A percentile compares a stretch with the other conserved stretches of the same genome.
phyloP scores from a whole-genome alignment of 1,140 invertebrate species.

The Carcinoscorpius rotundicauda region DNA sequence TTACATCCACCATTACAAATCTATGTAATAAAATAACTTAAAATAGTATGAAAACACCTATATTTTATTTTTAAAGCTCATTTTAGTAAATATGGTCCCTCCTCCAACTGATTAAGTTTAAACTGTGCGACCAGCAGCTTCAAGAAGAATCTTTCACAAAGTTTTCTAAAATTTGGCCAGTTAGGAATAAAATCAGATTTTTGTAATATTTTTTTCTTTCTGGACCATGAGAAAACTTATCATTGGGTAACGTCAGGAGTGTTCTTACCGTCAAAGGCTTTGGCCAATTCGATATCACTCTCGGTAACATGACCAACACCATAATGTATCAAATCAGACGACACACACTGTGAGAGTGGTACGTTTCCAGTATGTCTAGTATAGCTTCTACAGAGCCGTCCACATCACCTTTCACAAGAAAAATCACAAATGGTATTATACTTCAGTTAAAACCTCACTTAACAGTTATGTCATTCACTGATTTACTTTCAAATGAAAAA shows the following conservation, averaged over 20 bases:
- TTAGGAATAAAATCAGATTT: no score
- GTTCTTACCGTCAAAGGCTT: constrained; percentile 55
- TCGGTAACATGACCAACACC: constrained; percentile 74
- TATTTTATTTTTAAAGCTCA: no score
- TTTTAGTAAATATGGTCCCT: no score
- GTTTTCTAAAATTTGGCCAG: no score
- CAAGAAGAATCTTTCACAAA: no score
- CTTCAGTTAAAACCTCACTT: neutral
- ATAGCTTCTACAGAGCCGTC: constrained; percentile 89
- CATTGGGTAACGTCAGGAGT: neutral
- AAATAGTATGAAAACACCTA: no score
- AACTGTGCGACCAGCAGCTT: no score
- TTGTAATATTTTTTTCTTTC: no score
- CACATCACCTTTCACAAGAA: constrained; percentile 47
- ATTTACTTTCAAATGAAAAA: constrained; percentile 7
- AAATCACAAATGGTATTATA: constrained; percentile 7
- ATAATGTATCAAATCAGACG: constrained; percentile 68
- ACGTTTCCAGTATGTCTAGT: constrained; percentile 78
- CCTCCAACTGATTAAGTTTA: no score
- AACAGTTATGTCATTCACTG: neutral
- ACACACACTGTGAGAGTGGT: constrained; percentile 58
- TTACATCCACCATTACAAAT: no score
- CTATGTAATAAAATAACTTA: no score
- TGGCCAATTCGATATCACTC: constrained; percentile 72
- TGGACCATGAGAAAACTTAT: no score